Evolutionary conservation across 2,888 invertebrate species (phyloP).

Genomic region (Cheilosia vernalis): DNA sequence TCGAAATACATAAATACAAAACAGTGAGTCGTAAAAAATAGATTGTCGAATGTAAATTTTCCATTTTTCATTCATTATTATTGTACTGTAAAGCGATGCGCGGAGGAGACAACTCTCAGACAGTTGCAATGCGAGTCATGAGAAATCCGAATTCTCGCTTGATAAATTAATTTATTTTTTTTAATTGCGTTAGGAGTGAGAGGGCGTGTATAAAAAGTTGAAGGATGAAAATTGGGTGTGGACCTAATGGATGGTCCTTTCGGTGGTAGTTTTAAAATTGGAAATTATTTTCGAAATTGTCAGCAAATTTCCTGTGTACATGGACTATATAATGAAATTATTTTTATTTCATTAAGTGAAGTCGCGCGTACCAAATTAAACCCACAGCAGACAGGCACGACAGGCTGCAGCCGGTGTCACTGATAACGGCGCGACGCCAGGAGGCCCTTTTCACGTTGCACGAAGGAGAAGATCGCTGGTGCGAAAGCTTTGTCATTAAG

Average conservation of each 20-base stretch:
- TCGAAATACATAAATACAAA: slow-evolving; percentile 54
- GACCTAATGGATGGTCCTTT: slow-evolving; percentile 37
- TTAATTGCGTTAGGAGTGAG: slow-evolving; percentile 63
- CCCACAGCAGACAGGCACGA: slow-evolving; percentile 40
- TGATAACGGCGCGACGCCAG: slow-evolving; percentile 20
- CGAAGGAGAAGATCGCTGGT: slow-evolving; percentile 28
- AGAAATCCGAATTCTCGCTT: slow-evolving; percentile 51
- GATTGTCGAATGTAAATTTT: slow-evolving; percentile 63
- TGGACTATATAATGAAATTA: slow-evolving; percentile 53
- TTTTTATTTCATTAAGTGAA: slow-evolving; percentile 74
- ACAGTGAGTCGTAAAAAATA: slow-evolving; percentile 62
- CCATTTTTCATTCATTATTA: slow-evolving; percentile 33
- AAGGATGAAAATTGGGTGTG: slow-evolving; percentile 6
- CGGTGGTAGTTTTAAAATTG: slow-evolving; percentile 63
- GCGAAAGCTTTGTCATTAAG: slow-evolving; percentile 43
- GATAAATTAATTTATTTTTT: slow-evolving; percentile 73
- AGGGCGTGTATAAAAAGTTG: not conserved
- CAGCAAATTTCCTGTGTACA: slow-evolving; percentile 64
- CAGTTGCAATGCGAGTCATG: slow-evolving; percentile 3
- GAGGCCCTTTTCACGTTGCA: slow-evolving; percentile 5
- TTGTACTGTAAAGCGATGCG: not conserved
- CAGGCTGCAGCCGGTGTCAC: slow-evolving; percentile 15
- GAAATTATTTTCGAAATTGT: slow-evolving; percentile 75
- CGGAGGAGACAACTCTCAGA: slow-evolving; percentile 1
- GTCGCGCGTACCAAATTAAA: slow-evolving; percentile 72